These are phyloP conservation scores for Fissipunctia ypsillon DNA, from an alignment of 2,888 invertebrate genomes.

Conservation along the genomic window DNA sequence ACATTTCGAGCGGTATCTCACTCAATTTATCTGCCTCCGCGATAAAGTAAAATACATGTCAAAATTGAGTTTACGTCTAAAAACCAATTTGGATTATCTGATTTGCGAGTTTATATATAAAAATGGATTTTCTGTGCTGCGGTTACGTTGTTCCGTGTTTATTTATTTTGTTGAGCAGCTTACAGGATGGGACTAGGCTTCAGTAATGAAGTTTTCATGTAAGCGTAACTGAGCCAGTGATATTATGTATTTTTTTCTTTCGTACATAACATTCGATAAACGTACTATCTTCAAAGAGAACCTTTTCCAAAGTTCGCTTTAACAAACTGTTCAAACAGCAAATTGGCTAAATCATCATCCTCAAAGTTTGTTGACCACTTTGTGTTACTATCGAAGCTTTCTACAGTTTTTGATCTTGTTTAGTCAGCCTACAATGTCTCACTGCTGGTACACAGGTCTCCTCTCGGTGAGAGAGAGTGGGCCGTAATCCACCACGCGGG, in stretches of 20 bases:
- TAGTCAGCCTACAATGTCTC: too few relatives aligned
- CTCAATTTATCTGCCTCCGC: conserved; percentile 86
- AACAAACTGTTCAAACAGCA: conserved; percentile 14
- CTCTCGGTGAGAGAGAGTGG: too few relatives aligned
- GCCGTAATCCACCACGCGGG: too few relatives aligned
- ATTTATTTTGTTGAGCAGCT: conserved; percentile 65
- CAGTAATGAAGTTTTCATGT: conserved; percentile 33
- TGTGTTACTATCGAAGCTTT: conserved; percentile 5
- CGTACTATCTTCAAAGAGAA: conserved; percentile 4
- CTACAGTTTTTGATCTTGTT: neutral
- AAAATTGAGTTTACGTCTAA: conserved; percentile 89
- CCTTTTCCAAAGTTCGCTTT: neutral
- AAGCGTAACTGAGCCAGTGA: neutral
- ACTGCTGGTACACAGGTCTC: too few relatives aligned
- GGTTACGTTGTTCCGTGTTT: conserved; percentile 69
- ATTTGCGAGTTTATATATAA: conserved; percentile 86
- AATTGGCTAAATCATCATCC: conserved; percentile 20
- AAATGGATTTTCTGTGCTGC: conserved; percentile 72
- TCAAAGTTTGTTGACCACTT: conserved; percentile 12
- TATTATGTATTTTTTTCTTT: conserved; percentile 4
- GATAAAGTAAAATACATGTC: conserved; percentile 88
- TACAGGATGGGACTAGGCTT: conserved; percentile 19
- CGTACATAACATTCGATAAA: neutral
- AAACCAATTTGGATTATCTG: conserved; percentile 90
- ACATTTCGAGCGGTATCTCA: conserved; percentile 80